Evolutionary conservation across 92 coral and sea anemone species (phyloP).

Genomic region (Bergia sp.): DNA sequence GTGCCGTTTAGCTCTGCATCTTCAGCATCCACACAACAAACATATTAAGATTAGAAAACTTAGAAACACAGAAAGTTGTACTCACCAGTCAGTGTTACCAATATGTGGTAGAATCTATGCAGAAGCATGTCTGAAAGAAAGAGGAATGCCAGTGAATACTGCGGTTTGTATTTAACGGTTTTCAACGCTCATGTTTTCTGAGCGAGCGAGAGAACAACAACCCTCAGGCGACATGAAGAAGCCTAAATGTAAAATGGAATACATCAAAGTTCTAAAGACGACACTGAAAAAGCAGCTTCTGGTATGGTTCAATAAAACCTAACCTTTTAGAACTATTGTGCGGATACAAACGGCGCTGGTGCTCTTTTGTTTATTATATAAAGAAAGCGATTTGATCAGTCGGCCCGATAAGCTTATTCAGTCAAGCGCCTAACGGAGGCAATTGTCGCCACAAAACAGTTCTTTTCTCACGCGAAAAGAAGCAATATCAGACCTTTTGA

Average conservation of each 20-base stretch:
- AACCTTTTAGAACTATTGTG: conserved; percentile 19
- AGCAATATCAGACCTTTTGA: conserved; percentile 23
- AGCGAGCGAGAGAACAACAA: not conserved
- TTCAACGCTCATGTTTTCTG: conserved; percentile 3
- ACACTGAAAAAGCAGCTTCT: not conserved
- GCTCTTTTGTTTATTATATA: not conserved
- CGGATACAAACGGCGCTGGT: conserved; percentile 22
- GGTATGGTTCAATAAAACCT: not conserved
- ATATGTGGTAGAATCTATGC: not conserved
- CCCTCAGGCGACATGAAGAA: conserved; percentile 10
- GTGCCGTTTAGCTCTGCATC: not conserved
- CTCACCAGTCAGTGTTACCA: conserved; percentile 19
- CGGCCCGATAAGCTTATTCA: conserved; percentile 33
- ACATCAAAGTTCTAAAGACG: conserved; percentile 2
- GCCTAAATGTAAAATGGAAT: not conserved
- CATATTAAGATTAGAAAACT: not conserved
- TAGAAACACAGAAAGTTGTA: not conserved
- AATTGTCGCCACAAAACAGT: conserved; percentile 38
- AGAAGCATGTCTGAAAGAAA: conserved; percentile 41
- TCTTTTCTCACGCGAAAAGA: conserved; percentile 39
- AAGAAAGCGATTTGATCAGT: conserved; percentile 33
- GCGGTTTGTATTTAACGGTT: not conserved
- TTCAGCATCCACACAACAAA: not conserved
- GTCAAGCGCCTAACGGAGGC: conserved; percentile 26
- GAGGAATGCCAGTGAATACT: not conserved